These are phyloP conservation scores for Dasyprocta punctata DNA, from an alignment of 2,113 vertebrate genomes.

Conservation along the genomic window DNA sequence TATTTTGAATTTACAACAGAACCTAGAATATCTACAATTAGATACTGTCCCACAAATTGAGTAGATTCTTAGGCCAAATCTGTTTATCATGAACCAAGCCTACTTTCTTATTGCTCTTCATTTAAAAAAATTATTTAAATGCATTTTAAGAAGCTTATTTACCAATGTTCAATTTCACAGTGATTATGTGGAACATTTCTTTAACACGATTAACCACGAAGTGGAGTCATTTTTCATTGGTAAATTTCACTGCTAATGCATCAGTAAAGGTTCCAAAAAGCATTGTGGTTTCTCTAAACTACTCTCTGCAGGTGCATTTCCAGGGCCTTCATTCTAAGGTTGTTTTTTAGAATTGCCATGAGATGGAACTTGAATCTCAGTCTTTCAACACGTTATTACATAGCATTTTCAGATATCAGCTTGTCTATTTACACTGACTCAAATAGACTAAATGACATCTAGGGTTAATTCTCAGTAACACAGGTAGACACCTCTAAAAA, in stretches of 20 bases:
- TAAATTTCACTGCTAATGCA: not conserved
- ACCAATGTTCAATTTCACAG: constrained; percentile 46
- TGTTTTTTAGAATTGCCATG: not conserved
- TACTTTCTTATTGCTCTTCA: constrained; percentile 45
- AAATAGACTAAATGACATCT: not conserved
- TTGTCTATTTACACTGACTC: not conserved
- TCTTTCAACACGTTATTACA: not conserved
- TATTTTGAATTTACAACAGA: not conserved
- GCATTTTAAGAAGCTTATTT: constrained; percentile 51
- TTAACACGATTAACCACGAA: constrained; percentile 54
- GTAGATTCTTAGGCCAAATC: not conserved
- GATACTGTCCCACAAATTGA: not conserved
- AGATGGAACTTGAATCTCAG: not conserved
- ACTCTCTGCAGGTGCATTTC: not conserved
- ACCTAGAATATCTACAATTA: not conserved
- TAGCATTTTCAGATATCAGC: not conserved
- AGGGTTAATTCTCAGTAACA: not conserved
- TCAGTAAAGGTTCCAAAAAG: not conserved
- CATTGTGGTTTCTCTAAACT: not conserved
- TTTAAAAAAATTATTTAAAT: constrained; percentile 56
- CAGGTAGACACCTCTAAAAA: not conserved
- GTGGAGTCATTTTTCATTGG: constrained; percentile 47
- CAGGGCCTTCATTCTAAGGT: not conserved
- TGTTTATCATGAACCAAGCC: not conserved
- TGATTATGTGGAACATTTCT: constrained; percentile 60